Evolutionary conservation across 2,797 vertebrate species (phyloP), one percentile per base, ranked within the genome.

Genomic region (Bothrops alternatus): DNA sequence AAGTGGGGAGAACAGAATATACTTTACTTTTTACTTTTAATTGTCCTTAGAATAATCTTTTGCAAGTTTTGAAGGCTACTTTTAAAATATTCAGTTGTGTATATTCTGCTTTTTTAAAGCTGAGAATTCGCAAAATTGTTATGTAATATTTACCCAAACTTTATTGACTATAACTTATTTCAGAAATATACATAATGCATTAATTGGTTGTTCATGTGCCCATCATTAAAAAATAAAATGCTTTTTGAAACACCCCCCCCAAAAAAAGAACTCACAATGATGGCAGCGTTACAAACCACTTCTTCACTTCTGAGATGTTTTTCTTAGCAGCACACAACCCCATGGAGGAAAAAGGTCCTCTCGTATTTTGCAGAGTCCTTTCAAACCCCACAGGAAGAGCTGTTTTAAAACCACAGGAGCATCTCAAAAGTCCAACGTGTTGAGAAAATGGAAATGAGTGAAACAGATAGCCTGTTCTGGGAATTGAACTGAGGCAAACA

Each of bases 41-140:
- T 90, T 91, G 95, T 94, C 93, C n/a, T 96, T 95, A 96, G 82
- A 86, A 93, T 93, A 91, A 95, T 96, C 91, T 96, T 96, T 93
- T 94, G 32, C 90, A 96, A 96, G 91, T 95, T 97, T 97, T 95
- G 93, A 96, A 95, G 96, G 89, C 96, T 96, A 92, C 95, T 93
- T 96, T 97, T 92, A 97, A 82, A 86, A 92, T 96, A 95, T 91
- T 93, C 93, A 95, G 87, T 96, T 91, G 91, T 97, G 96, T 97
- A 95, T 97, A 96, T 97, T 94, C 97, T 96, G 95, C n/a, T 94
- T 95, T 96, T 94, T 95, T 87, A 93, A 95, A 96, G 95, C 95
- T 93, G 65, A 95, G 94, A 93, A 93, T 96, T 96, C 96, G 96
- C 96, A 92, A 96, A 96, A 96, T 96, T 96, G 96, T 93, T 97